Evolutionary conservation across 2,113 vertebrate genomes (phyloP), one percentile per base, ranked within the genome.

Genomic region (Plecotus auritus): DNA sequence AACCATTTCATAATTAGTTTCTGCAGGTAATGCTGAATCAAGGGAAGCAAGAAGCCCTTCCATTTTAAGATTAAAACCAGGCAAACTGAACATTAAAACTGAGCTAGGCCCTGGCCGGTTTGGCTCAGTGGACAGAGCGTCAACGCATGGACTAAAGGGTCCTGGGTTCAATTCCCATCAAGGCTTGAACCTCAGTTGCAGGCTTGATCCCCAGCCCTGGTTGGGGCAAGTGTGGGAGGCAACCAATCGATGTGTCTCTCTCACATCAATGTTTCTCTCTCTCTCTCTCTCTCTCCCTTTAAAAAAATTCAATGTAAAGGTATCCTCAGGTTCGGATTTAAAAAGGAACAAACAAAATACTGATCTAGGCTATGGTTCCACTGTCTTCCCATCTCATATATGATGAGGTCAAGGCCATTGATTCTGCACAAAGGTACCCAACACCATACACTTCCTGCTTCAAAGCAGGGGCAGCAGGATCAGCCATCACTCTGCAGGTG

Each of bases 51-150:
- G 56, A 45, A 18, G 26, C 61, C 49, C 28, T 95, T 56, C 14
- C 35, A 74, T 49, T 87, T 90, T 30, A 61, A 70, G 56, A 90
- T 40, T 76, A 77, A 92, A 96, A 84, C 5, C 66, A 90, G 54
- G 51, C 47, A 78, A 69, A 72, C n/a, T 74, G 67, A 59, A 90
- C 6, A 49, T n/a, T 32, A 69, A 90, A 85, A 84, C 14, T 45
- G 26, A 82, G 35, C 3, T 35, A 76, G 69, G 67, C 40, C 56
- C 23, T 56, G 54, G 23, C 56, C 56, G 9, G 56, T 59, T 22
- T 56, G 22, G 56, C 22, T 26, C 56, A 59, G 9, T 59, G 56
- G 23, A 26, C 56, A 59, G 56, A 59, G 56, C 22, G 3, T 59
- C 23, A 4, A 26, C 9, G 1, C 56, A 59, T 59, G 56, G 56